Evolutionary conservation across 2,888 invertebrate species (phyloP).

Genomic region (Lucinisca nassula): DNA sequence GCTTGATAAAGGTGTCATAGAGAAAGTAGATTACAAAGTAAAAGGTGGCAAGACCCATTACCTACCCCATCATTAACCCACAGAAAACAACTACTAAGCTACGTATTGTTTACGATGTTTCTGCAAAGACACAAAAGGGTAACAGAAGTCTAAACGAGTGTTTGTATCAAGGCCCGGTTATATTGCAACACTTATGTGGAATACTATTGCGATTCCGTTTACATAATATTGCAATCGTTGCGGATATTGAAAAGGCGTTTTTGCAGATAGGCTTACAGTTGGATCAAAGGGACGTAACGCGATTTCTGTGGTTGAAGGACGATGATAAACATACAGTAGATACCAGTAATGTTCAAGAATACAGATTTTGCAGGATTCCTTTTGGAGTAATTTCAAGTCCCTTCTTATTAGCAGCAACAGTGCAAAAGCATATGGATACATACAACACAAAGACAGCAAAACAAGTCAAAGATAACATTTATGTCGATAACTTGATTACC

Average conservation of each 20-base stretch:
- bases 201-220: constrained; percentile 33
- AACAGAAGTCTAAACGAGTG: constrained; percentile 44
- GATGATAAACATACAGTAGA: not conserved
- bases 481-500: not conserved
- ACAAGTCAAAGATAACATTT: not conserved
- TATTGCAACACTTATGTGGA: constrained; percentile 29
- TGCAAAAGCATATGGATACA: not conserved
- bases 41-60: constrained; percentile 26
- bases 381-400: constrained; percentile 26
- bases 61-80: constrained; percentile 35
- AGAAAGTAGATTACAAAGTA: constrained; percentile 11
- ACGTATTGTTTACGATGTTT: constrained; percentile 20
- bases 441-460: not conserved
- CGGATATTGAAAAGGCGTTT: constrained; percentile 39
- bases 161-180: constrained; percentile 27
- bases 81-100: constrained; percentile 19
- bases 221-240: constrained; percentile 5
- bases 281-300: constrained; percentile 23
- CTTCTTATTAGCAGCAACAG: constrained; percentile 13
- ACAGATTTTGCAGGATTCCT: constrained; percentile 6
- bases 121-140: not conserved
- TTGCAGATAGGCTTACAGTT: constrained; percentile 18
- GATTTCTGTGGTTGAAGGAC: constrained; percentile 31
- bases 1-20: constrained; percentile 33
- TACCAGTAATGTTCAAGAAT: not conserved